Evolutionary conservation across 2,888 invertebrate genomes (phyloP).

Genomic region (Limnephilus auricula): DNA sequence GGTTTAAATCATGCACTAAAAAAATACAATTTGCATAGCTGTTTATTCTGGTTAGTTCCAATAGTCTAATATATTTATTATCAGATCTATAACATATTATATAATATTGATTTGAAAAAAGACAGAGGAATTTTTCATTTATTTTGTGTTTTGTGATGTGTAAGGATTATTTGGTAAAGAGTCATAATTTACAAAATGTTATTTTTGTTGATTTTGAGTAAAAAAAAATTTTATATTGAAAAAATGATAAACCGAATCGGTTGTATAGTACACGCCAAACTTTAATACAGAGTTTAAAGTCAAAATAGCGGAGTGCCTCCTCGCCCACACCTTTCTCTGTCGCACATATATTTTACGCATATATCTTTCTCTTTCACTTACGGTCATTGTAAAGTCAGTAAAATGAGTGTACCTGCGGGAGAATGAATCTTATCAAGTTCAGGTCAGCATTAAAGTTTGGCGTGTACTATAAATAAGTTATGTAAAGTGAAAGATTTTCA

Average conservation of each 20-base stretch:
- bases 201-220: not conserved
- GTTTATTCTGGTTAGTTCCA: not conserved
- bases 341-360: too few species aligned
- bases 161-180: not conserved
- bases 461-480: not conserved
- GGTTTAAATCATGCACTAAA: not conserved
- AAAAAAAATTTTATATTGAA: not conserved
- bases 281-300: too few species aligned
- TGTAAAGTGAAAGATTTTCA: not conserved
- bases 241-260: not conserved
- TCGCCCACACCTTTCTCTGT: too few species aligned
- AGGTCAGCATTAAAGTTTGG: too few species aligned
- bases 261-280: too few species aligned
- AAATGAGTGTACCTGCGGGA: too few species aligned
- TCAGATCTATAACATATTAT: not conserved
- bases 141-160: not conserved
- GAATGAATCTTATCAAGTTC: too few species aligned
- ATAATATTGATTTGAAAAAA: not conserved
- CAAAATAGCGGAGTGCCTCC: too few species aligned
- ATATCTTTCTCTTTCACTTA: too few species aligned
- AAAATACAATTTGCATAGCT: not conserved
- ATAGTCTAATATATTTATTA: not conserved
- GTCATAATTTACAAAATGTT: not conserved
- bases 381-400: too few species aligned
- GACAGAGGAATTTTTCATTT: not conserved